Base-by-base conservation (phyloP, 2,113 vertebrate species). In the Phalacrocorax aristotelis region DNA sequence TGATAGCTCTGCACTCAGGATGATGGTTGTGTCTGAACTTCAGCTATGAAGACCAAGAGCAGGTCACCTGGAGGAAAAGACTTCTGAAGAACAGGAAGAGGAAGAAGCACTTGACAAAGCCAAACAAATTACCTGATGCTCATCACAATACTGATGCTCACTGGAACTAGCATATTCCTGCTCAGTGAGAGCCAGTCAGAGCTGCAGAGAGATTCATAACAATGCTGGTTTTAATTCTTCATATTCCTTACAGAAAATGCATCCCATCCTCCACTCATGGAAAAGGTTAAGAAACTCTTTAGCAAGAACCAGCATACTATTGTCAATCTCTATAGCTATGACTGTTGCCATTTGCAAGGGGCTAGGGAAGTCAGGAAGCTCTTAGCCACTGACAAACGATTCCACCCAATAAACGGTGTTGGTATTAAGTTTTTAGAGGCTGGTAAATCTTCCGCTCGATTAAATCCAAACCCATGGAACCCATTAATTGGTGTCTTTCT, bases 391-490 rank as follows among this genome's bases (percentile, higher is more conserved):
- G 98, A 98, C 91, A 97, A 97, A 97, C 19, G 1, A 90, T 96
- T 89, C 89, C 91, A 90, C 78, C 91, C 72, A 86, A 95, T 92
- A 97, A 93, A 66, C 0, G 0, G 29, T 94, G 49, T 54, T 96
- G 91, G 58, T 95, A 92, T 98, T 98, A 97, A 97, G 97, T 95
- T 96, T 94, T 97, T 90, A 97, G 96, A 92, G 95, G 94, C 97
- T 98, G 97, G 98, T 97, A 98, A 98, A 98, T 98, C 97, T 97
- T 97, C 92, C 22, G 83, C 97, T 97, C 96, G 97, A 98, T 98
- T 98, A 98, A 96, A 97, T 90, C 87, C 95, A 97, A 95, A 82
- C 57, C 52, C 69, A 77, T 36, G 14, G 91, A 89, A 86, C 55
- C 74, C 94, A 97, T 97, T 99, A 98, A 98, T 98, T 98, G 97